Percentiles rank a stretch among this genome's conserved stretches.
Evolutionary conservation across 2,888 invertebrate species (phyloP).

Genomic region (Amphipyra berbera): DNA sequence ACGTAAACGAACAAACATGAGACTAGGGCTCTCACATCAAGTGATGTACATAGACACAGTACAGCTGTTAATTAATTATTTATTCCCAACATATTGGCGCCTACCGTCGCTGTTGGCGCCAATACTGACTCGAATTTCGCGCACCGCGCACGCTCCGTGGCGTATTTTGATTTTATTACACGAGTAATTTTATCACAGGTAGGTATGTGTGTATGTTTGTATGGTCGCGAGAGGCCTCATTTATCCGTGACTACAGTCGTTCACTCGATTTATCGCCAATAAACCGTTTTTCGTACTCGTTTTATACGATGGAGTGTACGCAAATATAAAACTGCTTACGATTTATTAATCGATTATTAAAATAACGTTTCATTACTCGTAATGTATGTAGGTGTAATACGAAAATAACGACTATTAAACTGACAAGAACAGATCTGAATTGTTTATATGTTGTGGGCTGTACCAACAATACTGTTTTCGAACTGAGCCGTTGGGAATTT

Average conservation of each 20-base stretch:
- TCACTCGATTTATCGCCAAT: slow-evolving; percentile 71
- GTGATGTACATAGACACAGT: slow-evolving; percentile 22
- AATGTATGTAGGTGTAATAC: slow-evolving; percentile 26
- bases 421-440: slow-evolving; percentile 37
- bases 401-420: slow-evolving; percentile 40
- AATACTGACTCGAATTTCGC: slow-evolving; percentile 60
- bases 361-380: slow-evolving; percentile 43
- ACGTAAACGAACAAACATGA: slow-evolving; percentile 18
- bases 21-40: slow-evolving; percentile 26
- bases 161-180: slow-evolving; percentile 69
- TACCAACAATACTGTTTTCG: slow-evolving; percentile 38
- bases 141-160: slow-evolving; percentile 28
- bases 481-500: neutral
- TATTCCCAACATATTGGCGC: slow-evolving; percentile 65
- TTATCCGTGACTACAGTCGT: slow-evolving; percentile 61
- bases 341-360: slow-evolving; percentile 66
- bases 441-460: slow-evolving; percentile 48
- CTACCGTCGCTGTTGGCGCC: slow-evolving; percentile 61
- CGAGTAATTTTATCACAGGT: slow-evolving; percentile 65
- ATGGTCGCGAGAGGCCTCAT: slow-evolving; percentile 61
- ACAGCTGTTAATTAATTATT: slow-evolving; percentile 52
- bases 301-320: slow-evolving; percentile 55
- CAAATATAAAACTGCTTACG: slow-evolving; percentile 56
- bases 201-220: slow-evolving; percentile 56
- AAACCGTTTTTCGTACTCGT: slow-evolving; percentile 67